Conservation (phyloP, 2,113 vertebrate genomes). For the Sebastes fasciatus region DNA sequence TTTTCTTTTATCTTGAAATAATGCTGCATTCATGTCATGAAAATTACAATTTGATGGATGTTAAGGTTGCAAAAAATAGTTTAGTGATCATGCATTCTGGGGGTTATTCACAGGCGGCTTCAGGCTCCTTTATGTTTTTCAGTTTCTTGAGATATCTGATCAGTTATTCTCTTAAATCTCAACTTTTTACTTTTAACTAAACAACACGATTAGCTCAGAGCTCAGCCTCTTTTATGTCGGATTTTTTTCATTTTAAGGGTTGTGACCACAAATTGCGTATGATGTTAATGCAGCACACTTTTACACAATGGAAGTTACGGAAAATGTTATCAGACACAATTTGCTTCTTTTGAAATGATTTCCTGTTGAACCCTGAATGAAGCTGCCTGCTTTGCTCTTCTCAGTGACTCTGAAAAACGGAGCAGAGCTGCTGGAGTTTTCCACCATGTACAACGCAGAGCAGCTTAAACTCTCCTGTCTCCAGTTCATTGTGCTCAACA, state of each 20-base stretch:
- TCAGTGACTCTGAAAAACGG: conserved; percentile 96
- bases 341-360: not conserved
- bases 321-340: not conserved
- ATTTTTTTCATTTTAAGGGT: not conserved
- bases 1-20: not conserved
- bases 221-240: too few species aligned
- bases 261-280: not conserved
- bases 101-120: not conserved
- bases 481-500: conserved; percentile 95
- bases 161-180: not conserved
- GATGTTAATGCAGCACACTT: not conserved
- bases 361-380: not conserved
- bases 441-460: conserved; percentile 92
- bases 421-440: conserved; percentile 93
- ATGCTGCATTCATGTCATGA: not conserved
- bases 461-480: conserved; percentile 95
- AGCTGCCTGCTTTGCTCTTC: conserved; percentile 25
- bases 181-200: too few species aligned
- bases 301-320: not conserved
- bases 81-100: not conserved
- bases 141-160: not conserved
- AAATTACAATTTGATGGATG: not conserved
- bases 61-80: not conserved
- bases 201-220: not conserved
- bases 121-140: too few species aligned